These are phyloP conservation scores for Chaetophractus vellerosus DNA, from an alignment of 2,797 vertebrate genomes.

Conservation along the genomic window DNA sequence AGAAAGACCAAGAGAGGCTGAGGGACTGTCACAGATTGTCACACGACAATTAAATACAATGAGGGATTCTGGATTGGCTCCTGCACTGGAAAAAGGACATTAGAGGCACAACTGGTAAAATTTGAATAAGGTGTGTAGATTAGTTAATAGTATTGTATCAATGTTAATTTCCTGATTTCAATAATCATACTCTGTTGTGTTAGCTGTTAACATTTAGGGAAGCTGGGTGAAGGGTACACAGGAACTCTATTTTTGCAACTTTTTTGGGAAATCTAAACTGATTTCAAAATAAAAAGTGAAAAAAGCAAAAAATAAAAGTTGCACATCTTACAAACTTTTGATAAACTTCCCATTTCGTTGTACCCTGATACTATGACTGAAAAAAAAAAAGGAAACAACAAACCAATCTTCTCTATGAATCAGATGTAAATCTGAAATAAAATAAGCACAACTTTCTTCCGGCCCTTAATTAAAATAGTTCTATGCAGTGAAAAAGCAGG, in stretches of 20 bases:
- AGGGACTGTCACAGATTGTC: background rate
- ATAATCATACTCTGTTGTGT: background rate
- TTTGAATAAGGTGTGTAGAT: constrained; percentile 11
- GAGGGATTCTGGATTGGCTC: background rate
- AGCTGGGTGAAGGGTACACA: background rate
- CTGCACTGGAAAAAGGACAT: background rate
- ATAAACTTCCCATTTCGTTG: constrained; percentile 17
- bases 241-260: background rate
- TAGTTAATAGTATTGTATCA: background rate
- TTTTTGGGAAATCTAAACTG: constrained; percentile 16
- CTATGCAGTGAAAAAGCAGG: background rate
- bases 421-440: constrained; percentile 31
- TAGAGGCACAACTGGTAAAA: background rate
- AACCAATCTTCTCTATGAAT: background rate
- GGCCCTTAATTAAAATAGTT: constrained; percentile 14
- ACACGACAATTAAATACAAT: background rate
- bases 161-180: background rate
- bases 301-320: constrained; percentile 14
- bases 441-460: background rate
- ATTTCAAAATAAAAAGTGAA: constrained; percentile 10
- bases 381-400: background rate
- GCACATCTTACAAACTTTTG: background rate
- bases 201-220: background rate
- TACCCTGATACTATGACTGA: background rate
- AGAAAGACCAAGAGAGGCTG: background rate